phyloP scores from a whole-genome alignment of 2,888 invertebrate genomes.

The Harpalus rubripes region DNA sequence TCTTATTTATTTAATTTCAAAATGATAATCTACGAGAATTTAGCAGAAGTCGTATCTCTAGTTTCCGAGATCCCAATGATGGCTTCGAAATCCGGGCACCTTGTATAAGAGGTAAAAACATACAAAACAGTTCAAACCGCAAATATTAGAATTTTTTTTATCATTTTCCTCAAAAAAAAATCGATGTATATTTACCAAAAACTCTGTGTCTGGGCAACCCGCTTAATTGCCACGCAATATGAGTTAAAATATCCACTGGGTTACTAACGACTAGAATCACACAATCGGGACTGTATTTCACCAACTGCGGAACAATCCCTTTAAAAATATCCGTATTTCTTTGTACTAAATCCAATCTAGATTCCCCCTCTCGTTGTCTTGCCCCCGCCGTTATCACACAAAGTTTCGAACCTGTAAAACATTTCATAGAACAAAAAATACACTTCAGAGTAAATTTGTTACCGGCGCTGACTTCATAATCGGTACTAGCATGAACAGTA shows the following conservation, averaged over 20 bases:
- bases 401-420: conserved; percentile 82
- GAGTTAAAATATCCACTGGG: conserved; percentile 95
- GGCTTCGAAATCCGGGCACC: too few species aligned
- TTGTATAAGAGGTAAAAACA: too few species aligned
- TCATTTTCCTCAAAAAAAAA: too few species aligned
- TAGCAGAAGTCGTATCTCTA: too few species aligned
- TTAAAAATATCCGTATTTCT: conserved; percentile 94
- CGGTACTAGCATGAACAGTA: conserved; percentile 86
- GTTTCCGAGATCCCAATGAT: too few species aligned
- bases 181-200: conserved; percentile 82
- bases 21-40: too few species aligned
- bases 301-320: conserved; percentile 89
- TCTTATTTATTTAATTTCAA: too few species aligned
- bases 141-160: too few species aligned
- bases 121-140: too few species aligned
- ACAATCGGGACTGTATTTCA: conserved; percentile 91
- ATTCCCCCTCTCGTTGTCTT: conserved; percentile 93
- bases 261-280: conserved; percentile 93
- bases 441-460: too few species aligned
- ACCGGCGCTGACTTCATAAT: conserved; percentile 72
- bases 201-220: conserved; percentile 92
- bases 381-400: conserved; percentile 96
- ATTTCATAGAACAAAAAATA: too few species aligned
- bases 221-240: conserved; percentile 96
- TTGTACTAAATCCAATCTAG: conserved; percentile 92